phyloP scores from a whole-genome alignment of 2,888 invertebrate genomes.

The Silvanus unidentatus region DNA sequence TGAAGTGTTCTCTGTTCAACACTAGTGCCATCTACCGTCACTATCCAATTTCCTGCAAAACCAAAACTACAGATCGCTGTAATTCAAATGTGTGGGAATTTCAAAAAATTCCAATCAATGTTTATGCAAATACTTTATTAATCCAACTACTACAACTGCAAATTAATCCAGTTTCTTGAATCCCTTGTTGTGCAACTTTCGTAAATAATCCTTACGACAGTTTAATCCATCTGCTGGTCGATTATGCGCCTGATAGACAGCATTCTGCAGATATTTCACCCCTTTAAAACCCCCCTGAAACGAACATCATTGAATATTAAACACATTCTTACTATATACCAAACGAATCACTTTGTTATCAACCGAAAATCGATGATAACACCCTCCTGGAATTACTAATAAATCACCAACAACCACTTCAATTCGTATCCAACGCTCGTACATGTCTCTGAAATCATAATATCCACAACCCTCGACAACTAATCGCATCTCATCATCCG shows the following conservation, averaged over 20 bases:
- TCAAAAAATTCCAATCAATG: too few species aligned
- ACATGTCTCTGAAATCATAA: slow-evolving; percentile 79
- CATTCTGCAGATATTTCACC: slow-evolving; percentile 82
- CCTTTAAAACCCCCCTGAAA: slow-evolving; percentile 75
- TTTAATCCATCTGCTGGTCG: slow-evolving; percentile 77
- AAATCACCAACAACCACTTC: slow-evolving; percentile 76
- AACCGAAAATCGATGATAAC: slow-evolving; percentile 71
- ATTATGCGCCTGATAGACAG: slow-evolving; percentile 84
- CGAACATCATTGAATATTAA: too few species aligned
- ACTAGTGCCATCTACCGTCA: too few species aligned
- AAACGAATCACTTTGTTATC: not conserved
- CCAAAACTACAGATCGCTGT: too few species aligned
- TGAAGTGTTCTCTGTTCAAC: too few species aligned
- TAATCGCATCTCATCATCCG: slow-evolving; percentile 88
- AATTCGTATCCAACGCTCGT: slow-evolving; percentile 87
- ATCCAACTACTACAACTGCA: too few species aligned
- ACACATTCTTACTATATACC: too few species aligned
- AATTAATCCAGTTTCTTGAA: too few species aligned
- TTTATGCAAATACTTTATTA: not conserved
- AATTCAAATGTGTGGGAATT: too few species aligned
- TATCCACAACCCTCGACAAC: slow-evolving; percentile 83
- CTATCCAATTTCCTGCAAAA: too few species aligned
- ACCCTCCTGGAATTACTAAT: slow-evolving; percentile 85
- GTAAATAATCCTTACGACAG: slow-evolving; percentile 64
- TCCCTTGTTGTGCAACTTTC: slow-evolving; percentile 48